Base-by-base conservation (phyloP, 1,140 invertebrate species). In the Orius laevigatus region DNA sequence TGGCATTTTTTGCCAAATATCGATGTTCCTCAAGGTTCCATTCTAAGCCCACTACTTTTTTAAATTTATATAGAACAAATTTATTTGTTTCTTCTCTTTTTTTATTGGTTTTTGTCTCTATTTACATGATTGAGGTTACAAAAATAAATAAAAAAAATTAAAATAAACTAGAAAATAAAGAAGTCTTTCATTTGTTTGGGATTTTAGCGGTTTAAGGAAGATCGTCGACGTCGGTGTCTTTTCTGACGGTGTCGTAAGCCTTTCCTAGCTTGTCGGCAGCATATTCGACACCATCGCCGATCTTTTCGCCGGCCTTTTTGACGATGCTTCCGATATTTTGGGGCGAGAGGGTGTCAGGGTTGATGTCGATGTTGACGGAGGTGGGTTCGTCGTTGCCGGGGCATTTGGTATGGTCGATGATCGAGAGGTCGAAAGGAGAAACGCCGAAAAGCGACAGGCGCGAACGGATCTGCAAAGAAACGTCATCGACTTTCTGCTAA, bases 391-490 rank as follows among this genome's bases (percentile, higher is more conserved):
- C 63, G 0, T 73, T 71, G 5, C 48, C 46, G 8, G 52, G 51
- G 58, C 83, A 86, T 2, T 73, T 70, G 1, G 52, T 67, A 59
- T 88, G 84, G 4, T 72, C 70, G 36, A 87, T 75, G 46, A 82
- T 75, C 32, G 78, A 81, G 49, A 88, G 62, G 52, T 82, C 78
- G 55, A 70, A 81, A 0, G 81, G 81, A 60, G 83, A 74, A 0
- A 87, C 74, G 10, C 76, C 74, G 53, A 66, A 78, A 0, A 60
- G 60, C 0, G 67, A 59, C 31, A 86, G 57, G 42, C 71, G 71
- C 1, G 66, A 63, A 9, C 81, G 76, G 48, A 84, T 60, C 70
- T 81, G 62, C 10, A 57, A 57, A 45, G 53, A n/a, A n/a, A n/a
- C n/a, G n/a, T n/a, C n/a, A n/a, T n/a, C n/a, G n/a, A n/a, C n/a